phyloP scores from a whole-genome alignment of 2,113 vertebrate species.

The Theristicus caerulescens region DNA sequence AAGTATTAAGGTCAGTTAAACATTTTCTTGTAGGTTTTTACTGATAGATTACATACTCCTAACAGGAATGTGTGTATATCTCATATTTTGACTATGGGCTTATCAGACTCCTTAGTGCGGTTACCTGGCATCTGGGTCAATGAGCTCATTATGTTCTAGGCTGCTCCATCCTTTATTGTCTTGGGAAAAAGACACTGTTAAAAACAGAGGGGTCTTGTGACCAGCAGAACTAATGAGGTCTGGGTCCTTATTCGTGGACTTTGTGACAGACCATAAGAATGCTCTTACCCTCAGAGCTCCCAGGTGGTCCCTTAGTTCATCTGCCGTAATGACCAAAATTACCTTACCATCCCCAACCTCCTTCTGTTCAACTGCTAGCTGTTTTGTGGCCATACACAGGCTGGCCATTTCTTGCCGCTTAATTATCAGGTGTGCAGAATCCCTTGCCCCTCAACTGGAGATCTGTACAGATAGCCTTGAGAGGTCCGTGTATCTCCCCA shows the following conservation, averaged over 20 bases:
- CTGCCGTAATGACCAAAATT: background rate
- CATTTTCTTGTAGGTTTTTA: background rate
- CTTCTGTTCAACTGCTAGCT: background rate
- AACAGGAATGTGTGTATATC: background rate
- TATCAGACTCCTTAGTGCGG: background rate
- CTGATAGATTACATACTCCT: background rate
- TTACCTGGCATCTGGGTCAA: background rate
- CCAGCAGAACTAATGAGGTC: background rate
- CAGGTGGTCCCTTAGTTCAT: background rate
- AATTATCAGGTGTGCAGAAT: background rate
- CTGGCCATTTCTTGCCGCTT: background rate
- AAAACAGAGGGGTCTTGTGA: background rate
- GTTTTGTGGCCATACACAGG: background rate
- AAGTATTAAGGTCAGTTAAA: background rate
- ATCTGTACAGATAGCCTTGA: background rate
- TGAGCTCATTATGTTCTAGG: background rate
- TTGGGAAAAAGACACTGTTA: background rate
- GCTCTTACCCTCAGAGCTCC: background rate
- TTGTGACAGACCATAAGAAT: background rate
- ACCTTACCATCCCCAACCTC: background rate
- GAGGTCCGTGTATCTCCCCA: background rate
- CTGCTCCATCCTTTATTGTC: fast-evolving
- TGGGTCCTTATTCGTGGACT: background rate
- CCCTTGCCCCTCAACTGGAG: background rate
- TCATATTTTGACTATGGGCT: background rate